Evolutionary conservation across 2,888 invertebrate genomes (phyloP).

Genomic region (Micropterix aruncella): DNA sequence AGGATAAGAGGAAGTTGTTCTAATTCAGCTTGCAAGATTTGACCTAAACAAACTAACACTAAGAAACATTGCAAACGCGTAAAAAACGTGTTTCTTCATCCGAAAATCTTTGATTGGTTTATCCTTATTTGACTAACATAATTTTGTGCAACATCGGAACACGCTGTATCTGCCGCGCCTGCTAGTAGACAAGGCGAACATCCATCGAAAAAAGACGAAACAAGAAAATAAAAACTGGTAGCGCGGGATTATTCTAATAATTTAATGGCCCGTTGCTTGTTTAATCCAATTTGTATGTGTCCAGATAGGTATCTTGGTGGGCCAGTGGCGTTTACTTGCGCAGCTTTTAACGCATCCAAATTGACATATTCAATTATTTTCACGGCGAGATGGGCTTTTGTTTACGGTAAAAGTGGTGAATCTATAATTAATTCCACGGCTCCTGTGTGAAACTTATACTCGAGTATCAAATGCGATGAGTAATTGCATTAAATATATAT

Average conservation of each 20-base stretch:
- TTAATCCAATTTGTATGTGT: not conserved
- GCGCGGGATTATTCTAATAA: not conserved
- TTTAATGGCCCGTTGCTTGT: not conserved
- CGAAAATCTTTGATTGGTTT: too few species aligned
- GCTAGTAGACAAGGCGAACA: not conserved
- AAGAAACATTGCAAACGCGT: too few species aligned
- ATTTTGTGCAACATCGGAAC: too few species aligned
- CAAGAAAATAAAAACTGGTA: not conserved
- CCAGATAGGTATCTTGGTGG: not conserved
- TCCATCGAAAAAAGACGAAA: not conserved
- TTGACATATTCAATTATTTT: not conserved
- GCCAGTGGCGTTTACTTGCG: not conserved
- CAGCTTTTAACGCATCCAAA: not conserved
- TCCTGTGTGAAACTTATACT: not conserved
- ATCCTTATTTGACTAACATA: too few species aligned
- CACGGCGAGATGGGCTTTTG: not conserved
- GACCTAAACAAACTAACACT: too few species aligned
- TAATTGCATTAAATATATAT: too few species aligned
- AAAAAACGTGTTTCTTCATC: too few species aligned
- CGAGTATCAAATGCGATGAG: too few species aligned
- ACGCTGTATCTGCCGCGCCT: not conserved
- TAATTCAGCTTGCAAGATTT: too few species aligned
- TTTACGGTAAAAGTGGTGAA: not conserved
- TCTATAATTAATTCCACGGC: not conserved
- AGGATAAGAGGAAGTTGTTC: too few species aligned